Base-by-base conservation (phyloP, 2,797 vertebrate species). In the Ammospiza maritima region DNA sequence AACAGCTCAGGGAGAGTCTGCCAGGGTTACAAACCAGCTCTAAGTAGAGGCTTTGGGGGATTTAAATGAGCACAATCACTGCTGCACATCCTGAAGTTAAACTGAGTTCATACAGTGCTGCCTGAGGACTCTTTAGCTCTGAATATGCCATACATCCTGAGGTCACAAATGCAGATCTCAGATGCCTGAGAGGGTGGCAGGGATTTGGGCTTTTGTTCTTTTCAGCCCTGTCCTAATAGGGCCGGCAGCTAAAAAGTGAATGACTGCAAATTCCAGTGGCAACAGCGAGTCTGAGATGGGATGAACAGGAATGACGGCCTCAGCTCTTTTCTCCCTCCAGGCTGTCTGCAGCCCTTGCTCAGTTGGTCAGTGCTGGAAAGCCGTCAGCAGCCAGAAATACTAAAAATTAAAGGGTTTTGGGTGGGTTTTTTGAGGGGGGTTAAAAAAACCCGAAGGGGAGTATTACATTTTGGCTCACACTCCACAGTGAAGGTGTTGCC, bases 191-290 rank as follows among this genome's bases (percentile, higher is more conserved):
- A 67, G 71, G 61, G 56, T 81, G 66, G 44, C 30, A 70, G 45
- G 38, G 62, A 50, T 84, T 47, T 64, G 74, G 64, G 47, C 12
- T 51, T 77, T 71, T 70, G 38, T 53, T 80, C 67, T 48, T 56
- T 58, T 26, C 15, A 23, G 56, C 56, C 40, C 8, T 48, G 26
- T 60, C 64, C 91, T 86, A 50, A 40, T 50, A 90, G 88, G 47
- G 50, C 85, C 15, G 4, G 67, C 67, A 85, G 40, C 74, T 79
- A 65, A 91, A 90, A 71, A 90, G 47, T 90, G 91, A 97, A 82
- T 94, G 91, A 89, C 60, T 1, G 95, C 91, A 93, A 76, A 96
- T 96, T 96, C 93, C 92, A 95, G 10, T 10, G 29, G 88, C 88
- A 91, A 13, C 88, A 91, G 74, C 2, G 11, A 86, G 85, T 67